Evolutionary conservation across 2,888 invertebrate genomes (phyloP), one percentile per base, ranked within the genome.

Genomic region (Sphinx pinastri): DNA sequence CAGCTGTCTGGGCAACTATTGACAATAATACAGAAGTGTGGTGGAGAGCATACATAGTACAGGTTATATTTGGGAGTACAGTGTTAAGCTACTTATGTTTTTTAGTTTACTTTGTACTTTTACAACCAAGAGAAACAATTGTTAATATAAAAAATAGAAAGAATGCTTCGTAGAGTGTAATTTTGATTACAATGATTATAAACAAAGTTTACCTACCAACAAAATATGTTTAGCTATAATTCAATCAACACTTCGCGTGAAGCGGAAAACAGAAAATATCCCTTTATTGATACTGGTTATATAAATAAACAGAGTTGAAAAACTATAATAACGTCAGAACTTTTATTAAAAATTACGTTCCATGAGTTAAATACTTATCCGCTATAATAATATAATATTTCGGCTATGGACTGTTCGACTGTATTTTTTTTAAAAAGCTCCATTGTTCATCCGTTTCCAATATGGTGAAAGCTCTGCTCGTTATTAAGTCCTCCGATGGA

Each of bases 31-130:
- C 96, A 81, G 94, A 95, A 57, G 95, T 95, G 74, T 97, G 96
- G 95, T 97, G 97, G 97, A 96, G 95, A 81, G 88, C 89, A 51
- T 97, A 95, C 79, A 92, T 96, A 68, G 95, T 96, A 76, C 94
- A 95, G 75, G 89, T 95, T 55, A 95, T 96, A 68, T 88, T 96
- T 13, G 89, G 92, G 19, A 95, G 96, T 77, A 91, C 95, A 68
- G 75, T 95, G 11, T 85, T 96, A 47, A 96, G 96, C 78, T 87
- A 95, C 68, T 87, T 94, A 75, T 95, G 96, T 72, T 94, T 96
- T 84, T 78, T 95, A 49, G 94, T 95, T 54, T 97, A 96, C 88
- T 95, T 96, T 77, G 91, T 92, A 68, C 78, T 96, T 66, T 91
- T 96, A 73, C 95, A 96, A 80, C 97, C 97, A 3, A 93, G 94